Evolutionary conservation across 2,797 vertebrate species (phyloP).

Genomic region (Mormyrops boulengeri): DNA sequence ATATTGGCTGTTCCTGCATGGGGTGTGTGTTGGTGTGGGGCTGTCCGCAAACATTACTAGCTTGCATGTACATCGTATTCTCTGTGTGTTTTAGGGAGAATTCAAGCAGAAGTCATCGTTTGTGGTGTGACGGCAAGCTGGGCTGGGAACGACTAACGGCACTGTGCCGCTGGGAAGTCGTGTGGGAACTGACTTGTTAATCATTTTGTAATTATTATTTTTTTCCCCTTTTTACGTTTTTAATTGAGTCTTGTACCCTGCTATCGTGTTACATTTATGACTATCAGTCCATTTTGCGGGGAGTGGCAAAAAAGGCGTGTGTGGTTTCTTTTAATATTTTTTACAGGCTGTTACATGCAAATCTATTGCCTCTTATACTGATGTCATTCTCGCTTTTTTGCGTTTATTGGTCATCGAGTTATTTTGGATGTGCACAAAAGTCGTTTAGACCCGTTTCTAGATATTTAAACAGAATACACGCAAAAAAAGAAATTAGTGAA

Average conservation of each 20-base stretch:
- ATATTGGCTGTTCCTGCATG: background rate
- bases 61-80: background rate
- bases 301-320: background rate
- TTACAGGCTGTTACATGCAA: background rate
- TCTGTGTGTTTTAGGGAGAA: conserved; percentile 61
- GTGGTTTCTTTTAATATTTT: background rate
- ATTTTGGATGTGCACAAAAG: background rate
- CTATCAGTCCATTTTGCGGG: background rate
- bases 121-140: conserved; percentile 67
- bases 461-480: background rate
- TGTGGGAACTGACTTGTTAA: background rate
- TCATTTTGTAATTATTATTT: conserved; percentile 15
- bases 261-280: background rate
- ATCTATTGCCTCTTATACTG: background rate
- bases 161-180: background rate
- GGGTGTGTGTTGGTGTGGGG: background rate
- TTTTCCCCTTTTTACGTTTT: background rate
- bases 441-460: background rate
- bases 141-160: background rate
- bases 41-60: background rate
- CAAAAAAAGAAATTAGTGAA: background rate
- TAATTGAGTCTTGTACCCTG: background rate
- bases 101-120: conserved; percentile 92
- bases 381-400: background rate
- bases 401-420: background rate